These are phyloP conservation scores for Thera britannica DNA, from an alignment of 2,888 invertebrate genomes.

Conservation along the genomic window DNA sequence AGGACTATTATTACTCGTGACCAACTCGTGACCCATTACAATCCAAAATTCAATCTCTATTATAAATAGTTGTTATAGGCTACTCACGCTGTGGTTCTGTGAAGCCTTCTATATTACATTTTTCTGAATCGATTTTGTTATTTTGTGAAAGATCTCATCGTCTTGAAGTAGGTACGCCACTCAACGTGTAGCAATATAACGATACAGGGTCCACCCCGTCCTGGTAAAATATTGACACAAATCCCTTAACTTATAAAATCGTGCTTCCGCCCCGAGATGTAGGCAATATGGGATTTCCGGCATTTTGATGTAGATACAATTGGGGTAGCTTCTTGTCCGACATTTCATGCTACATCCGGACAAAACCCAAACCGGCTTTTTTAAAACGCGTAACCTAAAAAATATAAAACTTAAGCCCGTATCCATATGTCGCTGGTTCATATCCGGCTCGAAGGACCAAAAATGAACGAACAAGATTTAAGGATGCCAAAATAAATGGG, in stretches of 20 bases:
- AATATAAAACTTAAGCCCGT: no score
- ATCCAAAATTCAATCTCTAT: no score
- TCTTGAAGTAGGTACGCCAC: constrained; percentile 22
- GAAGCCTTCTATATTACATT: background rate
- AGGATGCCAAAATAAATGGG: no score
- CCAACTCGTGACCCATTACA: no score
- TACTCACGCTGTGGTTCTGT: no score
- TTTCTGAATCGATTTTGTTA: constrained; percentile 1
- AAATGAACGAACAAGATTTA: no score
- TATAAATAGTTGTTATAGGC: no score
- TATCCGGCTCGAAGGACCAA: no score
- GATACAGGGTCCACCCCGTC: constrained; percentile 59
- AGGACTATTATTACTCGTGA: no score
- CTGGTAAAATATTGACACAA: constrained; percentile 85
- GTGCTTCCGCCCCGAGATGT: constrained; percentile 76
- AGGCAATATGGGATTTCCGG: constrained; percentile 83
- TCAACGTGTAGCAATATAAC: constrained; percentile 51
- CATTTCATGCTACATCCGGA: background rate
- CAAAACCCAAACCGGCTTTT: background rate
- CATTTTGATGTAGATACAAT: constrained; percentile 71
- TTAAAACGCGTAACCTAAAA: background rate
- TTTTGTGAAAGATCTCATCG: constrained; percentile 10
- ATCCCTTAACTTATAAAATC: constrained; percentile 85
- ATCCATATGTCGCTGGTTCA: no score
- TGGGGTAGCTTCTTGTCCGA: constrained; percentile 37